These are phyloP conservation scores for Nylanderia fulva DNA, from an alignment of 1,140 invertebrate species.

Conservation along the genomic window DNA sequence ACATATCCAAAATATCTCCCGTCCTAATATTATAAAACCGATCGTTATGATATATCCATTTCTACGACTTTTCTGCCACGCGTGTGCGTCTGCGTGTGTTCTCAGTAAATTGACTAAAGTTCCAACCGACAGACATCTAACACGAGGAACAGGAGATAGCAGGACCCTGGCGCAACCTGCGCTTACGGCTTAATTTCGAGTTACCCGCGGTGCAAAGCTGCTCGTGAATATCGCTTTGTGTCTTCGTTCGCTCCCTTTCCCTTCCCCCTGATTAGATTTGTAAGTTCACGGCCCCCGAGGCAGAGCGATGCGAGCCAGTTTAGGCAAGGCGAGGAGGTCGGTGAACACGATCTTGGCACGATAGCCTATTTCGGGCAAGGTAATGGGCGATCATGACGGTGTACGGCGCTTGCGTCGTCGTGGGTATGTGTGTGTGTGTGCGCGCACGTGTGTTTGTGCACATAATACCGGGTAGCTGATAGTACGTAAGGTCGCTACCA, in stretches of 20 bases:
- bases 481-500: constrained; percentile 38
- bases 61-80: background rate
- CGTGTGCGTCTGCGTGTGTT: too few species aligned
- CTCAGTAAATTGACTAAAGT: background rate
- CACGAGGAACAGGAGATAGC: background rate
- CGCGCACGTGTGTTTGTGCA: constrained; percentile 14
- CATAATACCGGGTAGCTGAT: constrained; percentile 63
- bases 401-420: constrained; percentile 56
- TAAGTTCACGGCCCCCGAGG: constrained; percentile 62
- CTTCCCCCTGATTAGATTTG: constrained; percentile 65
- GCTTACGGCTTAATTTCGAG: constrained; percentile 59
- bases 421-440: constrained; percentile 56
- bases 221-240: constrained; percentile 59
- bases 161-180: background rate
- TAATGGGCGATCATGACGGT: constrained; percentile 75
- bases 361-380: constrained; percentile 75
- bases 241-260: constrained; percentile 47
- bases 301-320: constrained; percentile 25
- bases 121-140: background rate
- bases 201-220: constrained; percentile 12
- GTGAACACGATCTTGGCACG: constrained; percentile 72
- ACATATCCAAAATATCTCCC: background rate
- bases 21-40: background rate
- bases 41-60: background rate
- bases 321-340: constrained; percentile 29